A percentile compares a stretch with the other conserved stretches of the same genome.
Evolutionary conservation across 2,888 invertebrate species (phyloP).

Genomic region (Drosophila macrospina): DNA sequence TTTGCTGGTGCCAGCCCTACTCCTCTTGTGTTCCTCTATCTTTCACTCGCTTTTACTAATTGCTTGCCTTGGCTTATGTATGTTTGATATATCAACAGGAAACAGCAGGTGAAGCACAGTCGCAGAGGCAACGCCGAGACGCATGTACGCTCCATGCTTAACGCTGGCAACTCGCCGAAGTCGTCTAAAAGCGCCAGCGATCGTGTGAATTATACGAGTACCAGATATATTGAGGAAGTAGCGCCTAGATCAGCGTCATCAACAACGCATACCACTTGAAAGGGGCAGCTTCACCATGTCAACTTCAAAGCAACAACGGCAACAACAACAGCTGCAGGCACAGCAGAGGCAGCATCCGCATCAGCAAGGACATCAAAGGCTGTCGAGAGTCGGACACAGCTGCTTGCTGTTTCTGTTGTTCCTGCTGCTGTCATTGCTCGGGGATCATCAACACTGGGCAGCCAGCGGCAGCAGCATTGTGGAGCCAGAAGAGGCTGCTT

Average conservation of each 20-base stretch:
- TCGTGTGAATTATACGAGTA: conserved; percentile 53
- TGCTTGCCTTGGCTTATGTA: conserved; percentile 48
- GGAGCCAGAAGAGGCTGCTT: conserved; percentile 87
- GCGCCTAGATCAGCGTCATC: neutral
- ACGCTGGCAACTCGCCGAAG: conserved; percentile 71
- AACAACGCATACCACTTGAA: conserved; percentile 10
- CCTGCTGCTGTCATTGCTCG: conserved; percentile 64
- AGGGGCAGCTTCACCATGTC: conserved; percentile 42
- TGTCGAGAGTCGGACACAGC: conserved; percentile 54
- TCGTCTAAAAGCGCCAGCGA: conserved; percentile 62
- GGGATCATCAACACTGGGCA: conserved; percentile 30
- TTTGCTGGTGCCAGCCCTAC: neutral
- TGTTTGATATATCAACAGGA: conserved; percentile 40
- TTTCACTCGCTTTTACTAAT: conserved; percentile 39
- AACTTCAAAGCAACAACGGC: conserved; percentile 58
- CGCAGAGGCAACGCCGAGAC: conserved; percentile 70
- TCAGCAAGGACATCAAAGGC: conserved; percentile 50
- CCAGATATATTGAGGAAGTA: conserved; percentile 19
- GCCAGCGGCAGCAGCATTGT: conserved; percentile 75
- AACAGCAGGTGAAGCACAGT: conserved; percentile 57
- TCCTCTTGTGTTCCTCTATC: neutral
- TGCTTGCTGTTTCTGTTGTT: conserved; percentile 82
- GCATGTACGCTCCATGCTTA: conserved; percentile 71
- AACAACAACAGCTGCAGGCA: conserved; percentile 19
- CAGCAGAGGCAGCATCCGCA: conserved; percentile 19